Conservation (phyloP, 2,888 invertebrate genomes). For the Kryphioiulus occultus region DNA sequence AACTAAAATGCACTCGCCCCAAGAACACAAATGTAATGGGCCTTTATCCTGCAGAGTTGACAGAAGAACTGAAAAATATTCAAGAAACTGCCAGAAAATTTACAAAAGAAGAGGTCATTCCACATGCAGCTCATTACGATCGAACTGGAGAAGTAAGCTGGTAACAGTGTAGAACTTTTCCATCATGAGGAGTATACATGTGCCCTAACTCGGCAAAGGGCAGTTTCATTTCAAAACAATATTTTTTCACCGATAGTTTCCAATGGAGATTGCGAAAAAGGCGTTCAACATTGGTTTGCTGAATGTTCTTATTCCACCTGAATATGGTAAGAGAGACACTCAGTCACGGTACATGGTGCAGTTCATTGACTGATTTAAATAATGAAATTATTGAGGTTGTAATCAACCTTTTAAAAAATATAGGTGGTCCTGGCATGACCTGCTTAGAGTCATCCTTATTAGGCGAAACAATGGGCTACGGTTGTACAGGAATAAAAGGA, state of each 20-base stretch:
- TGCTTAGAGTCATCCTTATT: conserved; percentile 81
- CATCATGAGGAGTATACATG: no score
- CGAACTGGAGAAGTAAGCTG: conserved; percentile 74
- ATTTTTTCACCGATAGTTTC: conserved; percentile 68
- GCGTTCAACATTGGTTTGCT: conserved; percentile 87
- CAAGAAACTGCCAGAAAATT: conserved; percentile 88
- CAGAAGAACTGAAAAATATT: conserved; percentile 78
- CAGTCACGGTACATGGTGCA: neutral
- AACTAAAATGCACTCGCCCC: neutral
- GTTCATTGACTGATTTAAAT: no score
- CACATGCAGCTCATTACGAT: conserved; percentile 88
- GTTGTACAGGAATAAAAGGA: conserved; percentile 90
- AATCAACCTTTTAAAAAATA: neutral
- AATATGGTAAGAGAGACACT: conserved; percentile 58
- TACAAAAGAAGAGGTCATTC: conserved; percentile 88
- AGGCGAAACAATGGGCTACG: conserved; percentile 89
- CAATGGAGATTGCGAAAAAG: conserved; percentile 91
- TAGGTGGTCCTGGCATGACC: conserved; percentile 80
- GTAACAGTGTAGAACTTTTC: neutral
- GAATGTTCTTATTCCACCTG: conserved; percentile 80
- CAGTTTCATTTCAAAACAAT: neutral
- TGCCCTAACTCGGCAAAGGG: no score
- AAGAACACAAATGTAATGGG: neutral
- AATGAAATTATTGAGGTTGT: no score
- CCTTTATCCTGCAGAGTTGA: conserved; percentile 66